These are phyloP conservation scores for Laothoe populi DNA, from an alignment of 2,888 invertebrate species.

Conservation along the genomic window DNA sequence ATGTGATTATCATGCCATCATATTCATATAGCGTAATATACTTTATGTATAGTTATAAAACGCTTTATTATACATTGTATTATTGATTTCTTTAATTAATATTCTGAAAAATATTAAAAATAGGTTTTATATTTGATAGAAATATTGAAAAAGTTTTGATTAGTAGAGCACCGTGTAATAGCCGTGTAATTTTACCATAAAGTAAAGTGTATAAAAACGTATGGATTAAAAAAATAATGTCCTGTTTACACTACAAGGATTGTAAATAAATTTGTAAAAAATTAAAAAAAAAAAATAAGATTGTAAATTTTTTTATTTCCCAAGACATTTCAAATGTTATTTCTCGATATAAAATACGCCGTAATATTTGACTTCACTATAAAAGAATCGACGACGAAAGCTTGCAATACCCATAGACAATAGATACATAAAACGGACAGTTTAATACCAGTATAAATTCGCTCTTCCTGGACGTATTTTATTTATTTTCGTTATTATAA, in stretches of 20 bases:
- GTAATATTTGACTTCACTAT: slow-evolving; percentile 22
- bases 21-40: too few relatives aligned
- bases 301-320: neutral
- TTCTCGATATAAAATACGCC: slow-evolving; percentile 36
- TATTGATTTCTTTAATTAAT: too few relatives aligned
- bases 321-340: neutral
- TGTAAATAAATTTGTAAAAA: neutral
- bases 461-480: slow-evolving; percentile 59
- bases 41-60: too few relatives aligned
- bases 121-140: too few relatives aligned
- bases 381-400: slow-evolving; percentile 29
- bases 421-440: slow-evolving; percentile 36
- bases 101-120: too few relatives aligned
- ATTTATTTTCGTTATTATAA: slow-evolving; percentile 68
- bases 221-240: too few relatives aligned
- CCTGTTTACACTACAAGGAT: neutral
- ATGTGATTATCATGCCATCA: too few relatives aligned
- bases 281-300: neutral
- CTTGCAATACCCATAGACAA: slow-evolving; percentile 1
- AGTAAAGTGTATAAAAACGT: too few relatives aligned
- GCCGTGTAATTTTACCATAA: too few relatives aligned
- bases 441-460: slow-evolving; percentile 57
- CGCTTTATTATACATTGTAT: too few relatives aligned
- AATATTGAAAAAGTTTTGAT: too few relatives aligned
- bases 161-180: too few relatives aligned